phyloP scores from a whole-genome alignment of 1,140 invertebrate genomes.

The Wiebesia pumilae region DNA sequence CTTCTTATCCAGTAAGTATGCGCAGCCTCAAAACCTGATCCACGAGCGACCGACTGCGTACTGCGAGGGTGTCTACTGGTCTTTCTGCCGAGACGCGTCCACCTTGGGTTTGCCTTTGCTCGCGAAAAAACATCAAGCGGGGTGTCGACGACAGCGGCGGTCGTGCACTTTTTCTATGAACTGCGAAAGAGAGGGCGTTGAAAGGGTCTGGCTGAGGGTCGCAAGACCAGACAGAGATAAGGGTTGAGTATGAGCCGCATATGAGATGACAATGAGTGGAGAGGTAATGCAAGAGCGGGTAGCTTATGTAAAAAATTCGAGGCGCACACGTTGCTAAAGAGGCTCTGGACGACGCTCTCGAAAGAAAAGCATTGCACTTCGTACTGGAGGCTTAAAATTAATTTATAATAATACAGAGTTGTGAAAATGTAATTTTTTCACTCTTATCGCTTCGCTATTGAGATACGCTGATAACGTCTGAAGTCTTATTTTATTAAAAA shows the following conservation, averaged over 20 bases:
- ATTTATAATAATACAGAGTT: not conserved
- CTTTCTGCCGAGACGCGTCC: not conserved
- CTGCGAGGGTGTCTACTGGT: conserved; percentile 8
- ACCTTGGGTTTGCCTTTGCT: not conserved
- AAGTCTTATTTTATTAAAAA: too few relatives aligned
- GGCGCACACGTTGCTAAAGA: not conserved
- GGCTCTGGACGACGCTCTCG: not conserved
- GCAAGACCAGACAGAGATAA: not conserved
- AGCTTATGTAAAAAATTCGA: not conserved
- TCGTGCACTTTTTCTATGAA: not conserved
- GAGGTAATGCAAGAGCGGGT: not conserved
- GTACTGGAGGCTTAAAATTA: not conserved
- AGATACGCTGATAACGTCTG: too few relatives aligned
- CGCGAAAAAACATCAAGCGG: conserved; percentile 17
- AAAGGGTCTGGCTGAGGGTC: not conserved
- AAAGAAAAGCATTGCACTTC: not conserved
- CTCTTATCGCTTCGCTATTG: too few relatives aligned
- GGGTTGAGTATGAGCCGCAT: not conserved
- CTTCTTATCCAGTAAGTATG: not conserved
- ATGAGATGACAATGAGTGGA: not conserved
- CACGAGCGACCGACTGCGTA: not conserved
- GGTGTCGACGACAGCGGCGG: not conserved
- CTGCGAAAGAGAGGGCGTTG: not conserved
- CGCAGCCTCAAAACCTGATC: not conserved
- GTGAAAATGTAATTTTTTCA: too few relatives aligned